phyloP scores from a whole-genome alignment of 2,888 invertebrate genomes.

The Agapetus fuscipes region DNA sequence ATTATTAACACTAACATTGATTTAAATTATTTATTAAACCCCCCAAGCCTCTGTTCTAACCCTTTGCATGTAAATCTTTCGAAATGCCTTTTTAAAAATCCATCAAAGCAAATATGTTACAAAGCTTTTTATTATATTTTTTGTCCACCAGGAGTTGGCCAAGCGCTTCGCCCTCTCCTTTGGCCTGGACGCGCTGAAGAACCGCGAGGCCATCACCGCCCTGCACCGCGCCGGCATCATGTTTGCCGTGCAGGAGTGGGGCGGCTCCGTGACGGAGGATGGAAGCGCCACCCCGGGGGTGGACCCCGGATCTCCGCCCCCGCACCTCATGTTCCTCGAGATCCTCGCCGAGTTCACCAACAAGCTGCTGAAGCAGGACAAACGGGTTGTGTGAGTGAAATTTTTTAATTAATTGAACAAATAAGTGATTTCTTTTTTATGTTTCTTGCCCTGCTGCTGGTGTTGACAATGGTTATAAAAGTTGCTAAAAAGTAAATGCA shows the following conservation, averaged over 20 bases:
- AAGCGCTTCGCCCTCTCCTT: slow-evolving; percentile 95
- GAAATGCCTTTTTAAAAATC: too few relatives aligned
- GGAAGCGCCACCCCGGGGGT: slow-evolving; percentile 44
- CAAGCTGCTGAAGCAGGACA: slow-evolving; percentile 94
- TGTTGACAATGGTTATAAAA: background rate
- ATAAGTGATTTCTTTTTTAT: slow-evolving; percentile 1
- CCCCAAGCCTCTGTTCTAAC: too few relatives aligned
- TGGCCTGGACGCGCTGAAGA: slow-evolving; percentile 93
- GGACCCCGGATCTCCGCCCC: slow-evolving; percentile 73
- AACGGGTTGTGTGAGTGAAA: slow-evolving; percentile 66
- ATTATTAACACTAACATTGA: too few relatives aligned
- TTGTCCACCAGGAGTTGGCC: slow-evolving; percentile 91
- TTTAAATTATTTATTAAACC: too few relatives aligned
- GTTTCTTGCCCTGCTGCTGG: background rate
- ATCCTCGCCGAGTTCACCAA: slow-evolving; percentile 93
- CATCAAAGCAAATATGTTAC: too few relatives aligned
- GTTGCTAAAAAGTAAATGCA: too few relatives aligned
- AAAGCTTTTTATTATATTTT: too few relatives aligned
- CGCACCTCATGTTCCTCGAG: slow-evolving; percentile 87
- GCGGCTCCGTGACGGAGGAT: slow-evolving; percentile 33
- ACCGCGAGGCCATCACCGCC: slow-evolving; percentile 91
- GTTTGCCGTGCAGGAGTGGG: slow-evolving; percentile 62
- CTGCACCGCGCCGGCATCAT: slow-evolving; percentile 90
- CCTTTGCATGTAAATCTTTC: too few relatives aligned
- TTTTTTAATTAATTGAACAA: background rate